Base-by-base conservation (phyloP, 2,797 vertebrate species). In the Pipistrellus pipistrellus region DNA sequence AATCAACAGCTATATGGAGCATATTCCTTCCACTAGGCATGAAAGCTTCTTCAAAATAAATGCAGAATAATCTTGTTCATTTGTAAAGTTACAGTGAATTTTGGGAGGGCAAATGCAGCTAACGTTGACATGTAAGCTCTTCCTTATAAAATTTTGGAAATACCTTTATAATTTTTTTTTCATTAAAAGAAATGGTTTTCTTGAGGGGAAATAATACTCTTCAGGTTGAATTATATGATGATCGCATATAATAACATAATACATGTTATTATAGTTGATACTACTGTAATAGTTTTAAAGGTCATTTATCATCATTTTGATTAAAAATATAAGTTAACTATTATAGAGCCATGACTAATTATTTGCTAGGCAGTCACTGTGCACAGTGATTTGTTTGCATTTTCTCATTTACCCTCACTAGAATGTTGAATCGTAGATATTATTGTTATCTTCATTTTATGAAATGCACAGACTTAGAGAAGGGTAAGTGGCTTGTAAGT, bases 241-340 rank as follows among this genome's bases (percentile, higher is more conserved):
- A 14, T 81, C n/a, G 93, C 44, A 64, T 80, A 53, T n/a, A 93
- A 73, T 53, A 87, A 20, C 27, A 73, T 30, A n/a, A 84, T 62
- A 62, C 2, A 0, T 62, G 27, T 62, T 62, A 30, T 62, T 30
- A 62, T 62, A 30, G 17, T 95, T 92, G 25, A 4, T 73, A 84
- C 10, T 66, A 8, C 8, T 86, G 1, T n/a, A 46, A 73, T 88
- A 6, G 18, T 57, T 86, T 88, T 76, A 93, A 76, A 95, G 25
- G 46, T 46, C 13, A 83, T 71, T 88, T 90, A 35, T 76, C 21
- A 76, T 69, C 30, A 62, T 17, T 83, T 71, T 27, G 90, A 27
- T 82, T 89, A 38, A 92, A 88, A 86, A 38, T 57, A 32, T 57
- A 78, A 85, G 32, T 32, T 81, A 80, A 32, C 44, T 86, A 66